A percentile compares a stretch with the other conserved stretches of the same genome.
Conservation (phyloP, 2,113 vertebrate species). For the Spheniscus mendiculus region DNA sequence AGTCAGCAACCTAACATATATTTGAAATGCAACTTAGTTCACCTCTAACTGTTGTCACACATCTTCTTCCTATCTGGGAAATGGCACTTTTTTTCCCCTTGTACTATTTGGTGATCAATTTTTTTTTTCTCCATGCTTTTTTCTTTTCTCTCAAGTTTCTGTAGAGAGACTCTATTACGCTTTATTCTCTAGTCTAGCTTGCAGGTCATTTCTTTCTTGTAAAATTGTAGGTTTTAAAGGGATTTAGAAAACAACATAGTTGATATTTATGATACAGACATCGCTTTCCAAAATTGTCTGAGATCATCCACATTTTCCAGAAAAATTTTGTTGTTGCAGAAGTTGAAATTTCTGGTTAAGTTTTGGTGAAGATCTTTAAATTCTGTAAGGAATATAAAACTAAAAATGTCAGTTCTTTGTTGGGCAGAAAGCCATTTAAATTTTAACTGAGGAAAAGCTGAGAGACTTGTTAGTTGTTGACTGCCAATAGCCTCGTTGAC, state of each 20-base stretch:
- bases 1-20: background rate
- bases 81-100: background rate
- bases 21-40: background rate
- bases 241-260: background rate
- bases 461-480: background rate
- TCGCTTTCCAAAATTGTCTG: background rate
- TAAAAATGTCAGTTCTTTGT: background rate
- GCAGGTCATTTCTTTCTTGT: background rate
- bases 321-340: background rate
- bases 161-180: background rate
- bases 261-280: background rate
- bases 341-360: background rate
- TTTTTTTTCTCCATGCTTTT: background rate
- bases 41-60: background rate
- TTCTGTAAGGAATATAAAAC: background rate
- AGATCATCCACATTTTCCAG: background rate
- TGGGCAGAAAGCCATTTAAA: background rate
- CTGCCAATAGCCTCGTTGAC: background rate
- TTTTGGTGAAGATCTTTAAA: background rate
- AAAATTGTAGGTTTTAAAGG: background rate
- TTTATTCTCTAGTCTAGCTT: background rate
- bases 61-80: background rate
- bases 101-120: background rate
- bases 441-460: background rate
- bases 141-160: background rate